These are phyloP conservation scores for Myiopsitta monachus DNA, from an alignment of 2,113 vertebrate species.

Conservation along the genomic window DNA sequence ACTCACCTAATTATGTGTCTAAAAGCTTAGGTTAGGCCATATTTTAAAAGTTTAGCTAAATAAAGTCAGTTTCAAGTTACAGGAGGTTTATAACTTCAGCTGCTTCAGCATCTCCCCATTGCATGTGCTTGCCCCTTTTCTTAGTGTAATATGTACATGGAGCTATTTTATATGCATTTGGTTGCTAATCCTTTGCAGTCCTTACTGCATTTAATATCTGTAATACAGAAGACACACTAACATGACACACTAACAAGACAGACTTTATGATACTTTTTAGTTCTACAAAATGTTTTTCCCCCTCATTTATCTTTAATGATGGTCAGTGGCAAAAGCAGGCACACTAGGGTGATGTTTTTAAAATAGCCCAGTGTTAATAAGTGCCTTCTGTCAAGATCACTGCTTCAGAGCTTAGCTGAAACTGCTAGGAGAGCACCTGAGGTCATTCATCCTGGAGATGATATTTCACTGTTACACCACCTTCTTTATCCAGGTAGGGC, in stretches of 20 bases:
- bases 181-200: neutral
- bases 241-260: neutral
- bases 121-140: neutral
- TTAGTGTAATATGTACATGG: neutral
- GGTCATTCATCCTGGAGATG: neutral
- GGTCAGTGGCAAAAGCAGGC: neutral
- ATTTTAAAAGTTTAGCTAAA: slow-evolving; percentile 54
- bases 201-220: neutral
- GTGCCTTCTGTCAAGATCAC: neutral
- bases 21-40: slow-evolving; percentile 29
- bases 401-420: neutral
- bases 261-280: neutral
- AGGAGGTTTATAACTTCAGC: neutral
- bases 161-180: neutral
- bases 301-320: neutral
- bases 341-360: neutral
- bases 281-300: neutral
- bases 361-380: neutral
- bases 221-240: neutral
- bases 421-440: neutral
- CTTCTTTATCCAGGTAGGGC: neutral
- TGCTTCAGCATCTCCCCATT: neutral
- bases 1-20: neutral
- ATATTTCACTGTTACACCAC: neutral
- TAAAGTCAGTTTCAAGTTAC: slow-evolving; percentile 33